Conservation (phyloP, 2,797 vertebrate genomes). For the Enteromius thamalakanensis region DNA sequence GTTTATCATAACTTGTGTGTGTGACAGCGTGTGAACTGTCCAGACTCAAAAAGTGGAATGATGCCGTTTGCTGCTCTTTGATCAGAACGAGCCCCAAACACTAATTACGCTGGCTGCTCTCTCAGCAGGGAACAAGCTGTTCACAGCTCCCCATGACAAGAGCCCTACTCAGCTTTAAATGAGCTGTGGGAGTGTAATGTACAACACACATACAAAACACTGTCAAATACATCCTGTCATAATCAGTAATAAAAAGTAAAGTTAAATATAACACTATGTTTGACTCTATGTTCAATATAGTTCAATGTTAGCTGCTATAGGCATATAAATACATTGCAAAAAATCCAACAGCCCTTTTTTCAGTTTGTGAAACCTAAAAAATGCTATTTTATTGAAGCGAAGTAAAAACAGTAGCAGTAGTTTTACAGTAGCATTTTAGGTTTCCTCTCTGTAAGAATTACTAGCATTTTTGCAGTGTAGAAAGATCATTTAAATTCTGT, state of each 20-base stretch:
- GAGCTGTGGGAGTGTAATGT: background rate
- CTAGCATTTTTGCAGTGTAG: background rate
- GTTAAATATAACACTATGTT: background rate
- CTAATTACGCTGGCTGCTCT: constrained; percentile 49
- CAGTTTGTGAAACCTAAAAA: no score
- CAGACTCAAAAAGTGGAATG: background rate
- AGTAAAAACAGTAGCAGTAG: no score
- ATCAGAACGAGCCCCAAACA: constrained; percentile 43
- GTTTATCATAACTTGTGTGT: background rate
- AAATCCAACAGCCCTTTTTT: no score
- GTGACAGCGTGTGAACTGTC: background rate
- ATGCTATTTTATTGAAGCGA: no score
- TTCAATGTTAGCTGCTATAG: background rate
- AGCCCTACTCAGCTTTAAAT: constrained; percentile 18
- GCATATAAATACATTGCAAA: background rate
- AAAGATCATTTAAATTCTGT: background rate
- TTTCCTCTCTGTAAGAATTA: background rate
- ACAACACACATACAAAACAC: background rate
- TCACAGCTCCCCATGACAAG: constrained; percentile 26
- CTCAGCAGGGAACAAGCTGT: constrained; percentile 50
- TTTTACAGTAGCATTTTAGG: background rate
- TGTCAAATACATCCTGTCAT: background rate
- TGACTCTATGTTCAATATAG: background rate
- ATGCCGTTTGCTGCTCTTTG: constrained; percentile 31
- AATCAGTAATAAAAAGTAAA: background rate